Conservation (phyloP, 2,888 invertebrate genomes). For the Caenorhabditis doughertyi region DNA sequence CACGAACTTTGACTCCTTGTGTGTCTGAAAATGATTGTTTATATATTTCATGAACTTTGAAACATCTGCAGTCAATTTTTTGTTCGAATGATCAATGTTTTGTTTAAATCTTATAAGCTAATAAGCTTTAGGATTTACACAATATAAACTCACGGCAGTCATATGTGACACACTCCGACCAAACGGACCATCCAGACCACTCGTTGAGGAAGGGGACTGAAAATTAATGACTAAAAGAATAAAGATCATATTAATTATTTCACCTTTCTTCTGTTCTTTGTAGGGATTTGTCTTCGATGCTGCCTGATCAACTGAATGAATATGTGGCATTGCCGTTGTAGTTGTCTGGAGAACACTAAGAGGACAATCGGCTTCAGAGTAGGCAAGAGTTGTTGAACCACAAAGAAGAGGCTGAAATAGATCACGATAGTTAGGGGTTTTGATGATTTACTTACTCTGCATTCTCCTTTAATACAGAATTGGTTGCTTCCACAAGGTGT, state of each 20-base stretch:
- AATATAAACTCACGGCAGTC: slow-evolving; percentile 58
- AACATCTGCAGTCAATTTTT: too few relatives aligned
- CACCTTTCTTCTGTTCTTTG: slow-evolving; percentile 66
- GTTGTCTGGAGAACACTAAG: slow-evolving; percentile 37
- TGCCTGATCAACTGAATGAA: slow-evolving; percentile 51
- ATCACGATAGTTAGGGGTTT: neutral
- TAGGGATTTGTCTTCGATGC: slow-evolving; percentile 47
- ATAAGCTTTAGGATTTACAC: neutral
- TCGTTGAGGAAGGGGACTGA: slow-evolving; percentile 67
- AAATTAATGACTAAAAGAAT: neutral
- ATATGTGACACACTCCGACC: slow-evolving; percentile 70
- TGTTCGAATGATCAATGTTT: neutral
- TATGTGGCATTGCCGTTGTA: slow-evolving; percentile 28
- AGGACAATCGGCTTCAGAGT: slow-evolving; percentile 55
- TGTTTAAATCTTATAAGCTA: neutral
- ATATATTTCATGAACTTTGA: too few relatives aligned
- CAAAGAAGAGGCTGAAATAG: slow-evolving; percentile 54
- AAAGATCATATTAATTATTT: neutral
- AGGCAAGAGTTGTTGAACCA: slow-evolving; percentile 54
- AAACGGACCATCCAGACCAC: slow-evolving; percentile 72
- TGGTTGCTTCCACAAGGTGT: slow-evolving; percentile 77
- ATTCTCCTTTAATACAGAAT: slow-evolving; percentile 80
- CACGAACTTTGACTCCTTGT: slow-evolving; percentile 64
- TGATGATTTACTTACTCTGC: slow-evolving; percentile 52
- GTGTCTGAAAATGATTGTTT: slow-evolving; percentile 41